A percentile compares a stretch with the other conserved stretches of the same genome.
Evolutionary conservation across 2,888 invertebrate species (phyloP).

Genomic region (Callinectes sapidus): DNA sequence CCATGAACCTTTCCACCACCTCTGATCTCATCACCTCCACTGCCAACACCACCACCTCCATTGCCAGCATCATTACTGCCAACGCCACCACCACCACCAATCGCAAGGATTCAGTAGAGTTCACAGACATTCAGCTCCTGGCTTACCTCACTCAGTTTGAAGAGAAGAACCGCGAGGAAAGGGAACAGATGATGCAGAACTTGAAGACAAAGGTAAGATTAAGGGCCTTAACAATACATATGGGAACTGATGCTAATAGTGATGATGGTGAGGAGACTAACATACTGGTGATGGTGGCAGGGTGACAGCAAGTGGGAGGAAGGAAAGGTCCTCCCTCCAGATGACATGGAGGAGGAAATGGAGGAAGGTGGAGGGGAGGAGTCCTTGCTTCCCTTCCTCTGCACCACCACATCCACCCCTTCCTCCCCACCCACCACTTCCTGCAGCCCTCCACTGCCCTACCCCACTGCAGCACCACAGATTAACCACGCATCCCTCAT

Average conservation of each 20-base stretch:
- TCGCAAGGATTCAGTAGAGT: constrained; percentile 36
- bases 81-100: neutral
- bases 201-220: constrained; percentile 13
- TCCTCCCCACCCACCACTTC: constrained; percentile 17
- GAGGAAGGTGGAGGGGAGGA: constrained; percentile 25
- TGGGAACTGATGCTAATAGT: neutral
- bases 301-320: neutral
- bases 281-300: neutral
- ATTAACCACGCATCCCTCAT: constrained; percentile 32
- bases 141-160: constrained; percentile 48
- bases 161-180: constrained; percentile 35
- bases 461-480: neutral
- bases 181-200: constrained; percentile 35
- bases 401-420: neutral
- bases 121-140: constrained; percentile 50
- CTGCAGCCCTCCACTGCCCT: neutral
- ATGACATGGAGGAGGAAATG: neutral
- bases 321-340: neutral
- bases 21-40: neutral
- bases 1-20: neutral
- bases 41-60: neutral
- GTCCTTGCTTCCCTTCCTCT: neutral
- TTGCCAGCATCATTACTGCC: neutral
- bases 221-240: neutral
- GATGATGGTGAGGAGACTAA: neutral